phyloP scores from a whole-genome alignment of 2,797 vertebrate genomes.

The Platyrinchus mystaceus region DNA sequence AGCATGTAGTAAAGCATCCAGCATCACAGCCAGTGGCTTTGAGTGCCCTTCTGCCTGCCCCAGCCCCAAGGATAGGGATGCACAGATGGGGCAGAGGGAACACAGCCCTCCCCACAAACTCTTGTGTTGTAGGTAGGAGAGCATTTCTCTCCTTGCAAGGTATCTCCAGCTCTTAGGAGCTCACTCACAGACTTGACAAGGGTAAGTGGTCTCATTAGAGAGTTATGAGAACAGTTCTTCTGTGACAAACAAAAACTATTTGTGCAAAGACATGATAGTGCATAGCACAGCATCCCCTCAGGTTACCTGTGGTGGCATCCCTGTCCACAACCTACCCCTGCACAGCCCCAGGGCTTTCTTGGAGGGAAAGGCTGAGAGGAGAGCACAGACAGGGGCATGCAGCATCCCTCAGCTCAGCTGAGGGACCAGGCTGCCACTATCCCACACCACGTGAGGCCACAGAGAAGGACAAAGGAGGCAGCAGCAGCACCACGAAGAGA shows the following conservation, averaged over 20 bases:
- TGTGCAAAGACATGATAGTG: rapidly evolving
- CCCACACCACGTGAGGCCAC: rapidly evolving
- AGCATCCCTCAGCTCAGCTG: background rate
- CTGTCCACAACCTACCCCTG: no score
- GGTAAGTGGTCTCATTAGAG: background rate
- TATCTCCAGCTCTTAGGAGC: background rate
- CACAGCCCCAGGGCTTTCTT: background rate
- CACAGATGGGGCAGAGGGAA: rapidly evolving
- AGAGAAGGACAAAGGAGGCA: background rate
- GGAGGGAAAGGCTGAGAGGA: background rate
- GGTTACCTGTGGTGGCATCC: background rate
- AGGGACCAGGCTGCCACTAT: rapidly evolving
- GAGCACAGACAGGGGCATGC: background rate
- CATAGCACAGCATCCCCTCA: background rate
- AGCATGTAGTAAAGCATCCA: background rate
- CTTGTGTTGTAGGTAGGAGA: background rate
- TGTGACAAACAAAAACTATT: background rate
- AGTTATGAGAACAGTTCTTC: background rate
- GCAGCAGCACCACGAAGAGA: background rate
- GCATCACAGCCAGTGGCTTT: background rate
- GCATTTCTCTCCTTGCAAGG: background rate
- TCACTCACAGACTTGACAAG: background rate
- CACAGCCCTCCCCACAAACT: rapidly evolving
- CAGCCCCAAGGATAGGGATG: rapidly evolving
- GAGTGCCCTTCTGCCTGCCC: background rate